A percentile compares a stretch with the other conserved stretches of the same genome.
Evolutionary conservation across 2,888 invertebrate genomes (phyloP).

Genomic region (Vanessa cardui): DNA sequence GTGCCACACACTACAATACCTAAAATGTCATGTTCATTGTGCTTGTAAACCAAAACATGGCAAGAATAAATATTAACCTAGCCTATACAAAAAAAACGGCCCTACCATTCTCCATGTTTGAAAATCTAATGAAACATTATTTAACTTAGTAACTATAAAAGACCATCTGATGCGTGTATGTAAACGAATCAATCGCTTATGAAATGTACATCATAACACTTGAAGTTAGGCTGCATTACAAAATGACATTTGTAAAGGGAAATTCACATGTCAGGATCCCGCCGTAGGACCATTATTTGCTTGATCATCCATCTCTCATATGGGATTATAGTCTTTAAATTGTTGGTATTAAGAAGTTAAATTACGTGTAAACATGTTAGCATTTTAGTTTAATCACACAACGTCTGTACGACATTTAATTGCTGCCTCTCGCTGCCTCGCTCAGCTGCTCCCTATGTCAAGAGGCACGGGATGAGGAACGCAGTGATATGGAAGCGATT

Average conservation of each 20-base stretch:
- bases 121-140: no score
- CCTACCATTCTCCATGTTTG: no score
- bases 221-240: background rate
- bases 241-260: background rate
- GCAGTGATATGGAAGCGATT: conserved; percentile 19
- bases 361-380: background rate
- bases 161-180: no score
- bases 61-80: no score
- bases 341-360: background rate
- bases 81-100: no score
- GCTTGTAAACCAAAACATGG: no score
- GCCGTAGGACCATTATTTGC: background rate
- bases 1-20: no score
- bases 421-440: conserved; percentile 23
- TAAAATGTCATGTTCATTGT: no score
- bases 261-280: background rate
- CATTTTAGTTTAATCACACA: conserved; percentile 14
- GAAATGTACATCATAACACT: background rate
- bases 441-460: conserved; percentile 24
- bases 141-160: no score
- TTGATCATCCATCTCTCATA: background rate
- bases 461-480: conserved; percentile 17
- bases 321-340: background rate
- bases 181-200: no score
- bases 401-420: conserved; percentile 27